phyloP scores from a whole-genome alignment of 2,888 invertebrate species.

The Sabatieria punctata region DNA sequence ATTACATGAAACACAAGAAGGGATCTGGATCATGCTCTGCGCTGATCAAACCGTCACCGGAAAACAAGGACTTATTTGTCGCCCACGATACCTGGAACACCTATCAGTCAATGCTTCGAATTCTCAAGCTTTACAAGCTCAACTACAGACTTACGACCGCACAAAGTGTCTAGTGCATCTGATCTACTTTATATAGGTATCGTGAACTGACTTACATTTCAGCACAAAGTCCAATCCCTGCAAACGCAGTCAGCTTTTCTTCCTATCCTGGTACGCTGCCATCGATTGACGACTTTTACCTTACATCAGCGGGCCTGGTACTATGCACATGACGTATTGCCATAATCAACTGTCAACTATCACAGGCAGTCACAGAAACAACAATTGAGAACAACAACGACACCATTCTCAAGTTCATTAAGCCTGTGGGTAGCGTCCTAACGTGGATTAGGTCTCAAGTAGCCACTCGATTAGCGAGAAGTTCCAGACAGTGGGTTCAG shows the following conservation, averaged over 20 bases:
- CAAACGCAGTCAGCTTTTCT: conserved; percentile 23
- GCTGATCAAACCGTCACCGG: conserved; percentile 45
- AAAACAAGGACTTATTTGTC: conserved; percentile 45
- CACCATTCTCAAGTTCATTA: conserved; percentile 50
- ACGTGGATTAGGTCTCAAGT: conserved; percentile 56
- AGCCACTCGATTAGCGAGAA: conserved; percentile 58
- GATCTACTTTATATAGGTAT: no score
- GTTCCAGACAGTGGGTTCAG: conserved; percentile 53
- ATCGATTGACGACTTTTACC: conserved; percentile 32
- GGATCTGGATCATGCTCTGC: conserved; percentile 45
- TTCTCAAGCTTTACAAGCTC: conserved; percentile 66
- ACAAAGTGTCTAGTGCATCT: no score
- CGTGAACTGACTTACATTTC: no score
- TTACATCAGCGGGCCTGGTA: conserved; percentile 19
- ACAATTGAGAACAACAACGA: conserved; percentile 56
- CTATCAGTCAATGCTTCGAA: conserved; percentile 60
- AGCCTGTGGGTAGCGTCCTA: conserved; percentile 44
- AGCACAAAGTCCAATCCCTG: conserved; percentile 19
- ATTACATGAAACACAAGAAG: conserved; percentile 11
- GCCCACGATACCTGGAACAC: conserved; percentile 66
- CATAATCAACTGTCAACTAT: neutral
- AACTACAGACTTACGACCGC: conserved; percentile 45
- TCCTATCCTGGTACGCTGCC: conserved; percentile 30
- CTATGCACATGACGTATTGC: neutral
- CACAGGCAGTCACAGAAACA: conserved; percentile 52